Evolutionary conservation across 2,113 vertebrate species (phyloP).

Genomic region (Helogale parvula): DNA sequence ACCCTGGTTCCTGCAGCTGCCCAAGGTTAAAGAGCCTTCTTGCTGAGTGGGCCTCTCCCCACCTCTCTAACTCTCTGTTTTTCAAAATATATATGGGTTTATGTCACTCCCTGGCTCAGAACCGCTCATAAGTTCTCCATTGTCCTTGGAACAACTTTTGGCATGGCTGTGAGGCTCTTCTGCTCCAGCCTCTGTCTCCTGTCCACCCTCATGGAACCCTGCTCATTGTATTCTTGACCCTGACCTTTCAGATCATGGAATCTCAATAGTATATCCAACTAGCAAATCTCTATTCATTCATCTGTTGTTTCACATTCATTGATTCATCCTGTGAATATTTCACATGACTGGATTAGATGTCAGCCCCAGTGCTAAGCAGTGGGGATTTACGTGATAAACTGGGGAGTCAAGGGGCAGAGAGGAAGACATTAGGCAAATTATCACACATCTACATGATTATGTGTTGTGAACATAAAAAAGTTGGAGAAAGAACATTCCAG

Average conservation of each 20-base stretch:
- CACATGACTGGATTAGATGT: neutral
- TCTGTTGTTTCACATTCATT: neutral
- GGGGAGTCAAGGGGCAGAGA: neutral
- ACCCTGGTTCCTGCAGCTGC: neutral
- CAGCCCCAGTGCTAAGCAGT: neutral
- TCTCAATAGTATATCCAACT: neutral
- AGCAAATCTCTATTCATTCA: neutral
- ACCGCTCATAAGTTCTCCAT: neutral
- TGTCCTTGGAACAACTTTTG: neutral
- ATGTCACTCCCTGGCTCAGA: neutral
- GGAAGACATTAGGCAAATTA: neutral
- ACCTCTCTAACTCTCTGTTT: neutral
- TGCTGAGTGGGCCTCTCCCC: neutral
- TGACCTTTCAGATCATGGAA: neutral
- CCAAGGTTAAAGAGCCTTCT: neutral
- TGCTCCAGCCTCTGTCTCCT: neutral
- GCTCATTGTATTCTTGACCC: neutral
- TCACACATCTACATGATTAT: neutral
- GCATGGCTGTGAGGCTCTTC: neutral
- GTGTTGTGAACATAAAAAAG: neutral
- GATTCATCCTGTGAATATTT: conserved; percentile 9
- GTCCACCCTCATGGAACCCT: neutral
- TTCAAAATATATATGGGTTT: neutral
- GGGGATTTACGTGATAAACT: neutral
- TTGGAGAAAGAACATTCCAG: neutral